Conservation (phyloP, 2,113 vertebrate species). For the Cinclus cinclus region DNA sequence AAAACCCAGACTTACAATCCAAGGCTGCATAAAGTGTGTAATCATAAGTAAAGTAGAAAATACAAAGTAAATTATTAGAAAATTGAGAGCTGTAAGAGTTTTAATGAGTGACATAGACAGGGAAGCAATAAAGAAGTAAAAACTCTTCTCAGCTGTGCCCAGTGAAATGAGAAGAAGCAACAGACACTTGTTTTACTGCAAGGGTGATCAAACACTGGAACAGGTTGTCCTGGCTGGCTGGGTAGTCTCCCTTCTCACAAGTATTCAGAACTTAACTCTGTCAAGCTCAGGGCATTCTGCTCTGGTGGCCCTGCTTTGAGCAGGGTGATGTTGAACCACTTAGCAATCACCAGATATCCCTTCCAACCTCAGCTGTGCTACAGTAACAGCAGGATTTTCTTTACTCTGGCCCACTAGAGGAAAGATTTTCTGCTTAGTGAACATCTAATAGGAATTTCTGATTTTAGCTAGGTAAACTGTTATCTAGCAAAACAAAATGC, state of each 20-base stretch:
- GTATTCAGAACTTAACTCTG: not conserved
- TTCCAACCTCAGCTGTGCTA: not conserved
- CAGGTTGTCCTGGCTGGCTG: not conserved
- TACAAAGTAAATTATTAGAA: rapidly evolving
- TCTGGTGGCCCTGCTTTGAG: not conserved
- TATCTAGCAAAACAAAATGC: not conserved
- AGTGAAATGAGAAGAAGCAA: not conserved
- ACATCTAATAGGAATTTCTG: not conserved
- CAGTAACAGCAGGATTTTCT: not conserved
- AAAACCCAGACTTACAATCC: not conserved
- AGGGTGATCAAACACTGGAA: not conserved
- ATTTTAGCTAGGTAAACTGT: not conserved
- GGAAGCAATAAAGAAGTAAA: not conserved
- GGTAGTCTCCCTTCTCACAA: not conserved
- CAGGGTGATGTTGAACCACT: not conserved
- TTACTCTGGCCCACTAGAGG: not conserved
- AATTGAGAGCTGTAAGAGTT: not conserved
- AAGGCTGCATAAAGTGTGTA: not conserved
- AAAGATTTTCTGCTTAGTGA: not conserved
- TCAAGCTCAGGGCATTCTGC: not conserved
- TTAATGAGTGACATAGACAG: not conserved
- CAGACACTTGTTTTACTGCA: not conserved
- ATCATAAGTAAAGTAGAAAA: not conserved
- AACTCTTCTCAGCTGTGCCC: not conserved
- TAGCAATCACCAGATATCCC: not conserved